These are phyloP conservation scores for Lepus townsendii DNA, from an alignment of 2,797 vertebrate genomes.

Conservation along the genomic window DNA sequence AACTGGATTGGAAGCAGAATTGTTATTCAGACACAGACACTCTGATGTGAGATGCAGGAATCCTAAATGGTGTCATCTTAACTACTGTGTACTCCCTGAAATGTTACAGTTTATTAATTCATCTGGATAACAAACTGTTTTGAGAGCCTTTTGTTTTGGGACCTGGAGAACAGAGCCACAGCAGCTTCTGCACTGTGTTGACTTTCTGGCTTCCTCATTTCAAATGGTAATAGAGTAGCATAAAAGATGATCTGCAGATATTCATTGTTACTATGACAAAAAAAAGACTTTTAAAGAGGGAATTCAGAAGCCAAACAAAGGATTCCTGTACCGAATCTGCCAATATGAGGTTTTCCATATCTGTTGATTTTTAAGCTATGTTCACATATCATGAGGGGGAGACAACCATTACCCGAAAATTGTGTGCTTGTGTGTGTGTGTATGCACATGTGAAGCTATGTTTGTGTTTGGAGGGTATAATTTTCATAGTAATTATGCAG, in stretches of 20 bases:
- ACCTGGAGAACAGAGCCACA: neutral
- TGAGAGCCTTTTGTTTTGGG: neutral
- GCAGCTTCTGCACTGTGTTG: fast-evolving
- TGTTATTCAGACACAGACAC: no score
- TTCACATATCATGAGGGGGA: neutral
- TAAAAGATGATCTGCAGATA: no score
- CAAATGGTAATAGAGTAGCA: neutral
- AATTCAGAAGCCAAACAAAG: neutral
- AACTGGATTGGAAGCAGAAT: no score
- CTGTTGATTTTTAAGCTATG: neutral
- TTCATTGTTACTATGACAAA: neutral
- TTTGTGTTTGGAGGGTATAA: no score
- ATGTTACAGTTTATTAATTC: neutral
- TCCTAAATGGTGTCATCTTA: no score
- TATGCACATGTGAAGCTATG: no score
- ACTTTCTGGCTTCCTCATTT: neutral
- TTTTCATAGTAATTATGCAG: neutral
- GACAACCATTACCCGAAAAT: neutral
- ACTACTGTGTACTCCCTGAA: no score
- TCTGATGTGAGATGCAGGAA: no score
- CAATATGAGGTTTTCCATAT: neutral
- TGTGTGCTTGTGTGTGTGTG: neutral
- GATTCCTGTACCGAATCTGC: neutral
- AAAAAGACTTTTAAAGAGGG: neutral
- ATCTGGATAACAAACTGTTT: neutral